Evolutionary conservation across 2,113 vertebrate species (phyloP).

Genomic region (Dasyprocta punctata): DNA sequence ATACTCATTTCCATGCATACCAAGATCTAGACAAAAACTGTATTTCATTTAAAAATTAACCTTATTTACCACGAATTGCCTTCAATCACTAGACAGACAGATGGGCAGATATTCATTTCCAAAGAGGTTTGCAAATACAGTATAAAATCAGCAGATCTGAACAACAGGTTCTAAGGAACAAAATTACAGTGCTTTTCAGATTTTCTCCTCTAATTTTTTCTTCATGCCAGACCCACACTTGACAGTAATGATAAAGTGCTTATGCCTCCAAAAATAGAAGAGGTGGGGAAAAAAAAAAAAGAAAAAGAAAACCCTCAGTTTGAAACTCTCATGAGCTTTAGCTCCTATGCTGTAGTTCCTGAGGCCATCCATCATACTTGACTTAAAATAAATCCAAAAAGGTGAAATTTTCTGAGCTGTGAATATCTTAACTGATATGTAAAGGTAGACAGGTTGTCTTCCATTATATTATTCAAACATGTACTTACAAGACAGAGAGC

Average conservation of each 20-base stretch:
- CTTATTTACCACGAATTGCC: constrained; percentile 1
- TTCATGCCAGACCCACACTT: neutral
- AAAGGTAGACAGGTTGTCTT: constrained; percentile 61
- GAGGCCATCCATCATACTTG: constrained; percentile 56
- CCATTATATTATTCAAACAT: constrained; percentile 45
- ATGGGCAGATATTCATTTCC: neutral
- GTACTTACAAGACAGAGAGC: constrained; percentile 54
- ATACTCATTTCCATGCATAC: constrained; percentile 12
- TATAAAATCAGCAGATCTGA: neutral
- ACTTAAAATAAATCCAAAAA: constrained; percentile 68
- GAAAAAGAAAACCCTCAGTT: neutral
- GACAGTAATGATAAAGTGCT: constrained; percentile 68
- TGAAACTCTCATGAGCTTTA: constrained; percentile 55
- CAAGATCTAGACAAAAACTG: neutral
- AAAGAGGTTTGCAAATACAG: constrained; percentile 13
- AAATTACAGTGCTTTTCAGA: constrained; percentile 47
- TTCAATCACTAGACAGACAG: neutral
- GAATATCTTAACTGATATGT: constrained; percentile 60
- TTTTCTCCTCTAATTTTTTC: constrained; percentile 50
- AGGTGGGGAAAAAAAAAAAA: neutral
- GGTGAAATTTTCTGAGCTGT: constrained; percentile 56
- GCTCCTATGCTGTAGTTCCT: neutral
- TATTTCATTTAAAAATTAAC: constrained; percentile 22
- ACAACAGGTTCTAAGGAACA: constrained; percentile 1
- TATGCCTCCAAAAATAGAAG: constrained; percentile 44